These are phyloP conservation scores for Chelonoidis abingdonii DNA, from an alignment of 2,113 vertebrate genomes.

Conservation along the genomic window DNA sequence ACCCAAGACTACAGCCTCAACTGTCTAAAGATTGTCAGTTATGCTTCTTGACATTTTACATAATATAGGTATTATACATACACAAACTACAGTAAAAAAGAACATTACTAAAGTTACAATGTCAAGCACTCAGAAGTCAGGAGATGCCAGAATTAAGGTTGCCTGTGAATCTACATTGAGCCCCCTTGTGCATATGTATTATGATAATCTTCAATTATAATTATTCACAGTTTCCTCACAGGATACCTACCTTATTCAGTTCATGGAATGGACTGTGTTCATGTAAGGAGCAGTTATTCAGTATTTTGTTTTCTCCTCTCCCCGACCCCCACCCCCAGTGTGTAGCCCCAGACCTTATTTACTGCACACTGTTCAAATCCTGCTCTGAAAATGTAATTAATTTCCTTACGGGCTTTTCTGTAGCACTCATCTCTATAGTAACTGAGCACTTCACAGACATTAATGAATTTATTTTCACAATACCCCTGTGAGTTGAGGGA, in stretches of 20 bases:
- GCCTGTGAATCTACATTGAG: constrained; percentile 3
- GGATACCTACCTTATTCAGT: constrained; percentile 54
- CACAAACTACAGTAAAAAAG: not conserved
- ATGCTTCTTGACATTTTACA: not conserved
- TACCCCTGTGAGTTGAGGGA: not conserved
- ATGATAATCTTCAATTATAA: constrained; percentile 50
- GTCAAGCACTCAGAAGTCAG: constrained; percentile 24
- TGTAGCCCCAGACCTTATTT: constrained; percentile 19
- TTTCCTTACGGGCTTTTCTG: constrained; percentile 31
- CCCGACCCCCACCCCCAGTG: not conserved
- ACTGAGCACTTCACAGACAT: not conserved
- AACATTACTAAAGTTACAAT: constrained; percentile 12
- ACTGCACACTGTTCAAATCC: constrained; percentile 47
- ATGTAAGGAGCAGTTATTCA: constrained; percentile 56
- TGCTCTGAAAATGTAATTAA: constrained; percentile 47
- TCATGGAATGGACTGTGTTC: constrained; percentile 46
- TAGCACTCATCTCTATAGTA: not conserved
- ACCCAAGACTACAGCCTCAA: not conserved
- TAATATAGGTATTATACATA: not conserved
- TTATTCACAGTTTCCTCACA: not conserved
- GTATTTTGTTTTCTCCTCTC: not conserved
- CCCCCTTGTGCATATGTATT: not conserved
- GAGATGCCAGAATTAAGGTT: constrained; percentile 29
- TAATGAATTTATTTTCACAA: constrained; percentile 60
- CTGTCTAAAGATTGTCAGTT: not conserved